phyloP scores from a whole-genome alignment of 1,140 invertebrate species.

The Drosophila tropicalis region DNA sequence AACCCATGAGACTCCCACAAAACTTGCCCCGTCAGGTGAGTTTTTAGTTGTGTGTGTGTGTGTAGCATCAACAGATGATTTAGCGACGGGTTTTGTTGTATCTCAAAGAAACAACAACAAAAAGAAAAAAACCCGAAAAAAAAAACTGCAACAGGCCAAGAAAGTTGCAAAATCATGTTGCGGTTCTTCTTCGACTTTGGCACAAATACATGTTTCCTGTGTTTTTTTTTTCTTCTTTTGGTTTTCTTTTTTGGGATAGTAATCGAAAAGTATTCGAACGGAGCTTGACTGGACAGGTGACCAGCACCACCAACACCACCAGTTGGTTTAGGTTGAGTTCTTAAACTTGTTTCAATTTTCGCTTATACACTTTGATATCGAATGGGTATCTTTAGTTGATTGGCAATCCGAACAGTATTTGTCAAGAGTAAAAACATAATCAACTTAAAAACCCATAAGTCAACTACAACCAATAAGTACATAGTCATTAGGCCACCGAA shows the following conservation, averaged over 20 bases:
- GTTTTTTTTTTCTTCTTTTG: conserved; percentile 15
- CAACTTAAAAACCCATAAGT: too few relatives aligned
- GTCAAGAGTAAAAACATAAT: too few relatives aligned
- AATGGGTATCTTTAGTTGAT: conserved; percentile 2
- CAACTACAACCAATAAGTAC: too few relatives aligned
- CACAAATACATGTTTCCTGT: conserved; percentile 1
- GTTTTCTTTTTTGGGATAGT: conserved; percentile 44
- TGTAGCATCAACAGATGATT: conserved; percentile 66
- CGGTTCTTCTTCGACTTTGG: conserved; percentile 35
- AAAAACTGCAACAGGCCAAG: conserved; percentile 56
- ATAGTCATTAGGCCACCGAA: too few relatives aligned
- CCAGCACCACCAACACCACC: conserved; percentile 51
- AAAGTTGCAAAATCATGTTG: conserved; percentile 75
- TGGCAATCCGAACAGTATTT: background rate
- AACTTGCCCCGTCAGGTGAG: conserved; percentile 72
- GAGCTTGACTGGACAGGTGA: conserved; percentile 69
- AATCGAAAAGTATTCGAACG: conserved; percentile 66
- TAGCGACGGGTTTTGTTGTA: conserved; percentile 62
- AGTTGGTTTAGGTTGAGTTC: conserved; percentile 68
- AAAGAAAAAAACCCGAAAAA: background rate
- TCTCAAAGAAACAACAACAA: conserved; percentile 14
- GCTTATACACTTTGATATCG: conserved; percentile 53
- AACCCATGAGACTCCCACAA: conserved; percentile 66
- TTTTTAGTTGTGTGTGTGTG: conserved; percentile 23
- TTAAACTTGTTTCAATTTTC: conserved; percentile 78